These are phyloP conservation scores for Rousettus madagascariensis DNA, from an alignment of 2,797 vertebrate species.

Conservation along the genomic window DNA sequence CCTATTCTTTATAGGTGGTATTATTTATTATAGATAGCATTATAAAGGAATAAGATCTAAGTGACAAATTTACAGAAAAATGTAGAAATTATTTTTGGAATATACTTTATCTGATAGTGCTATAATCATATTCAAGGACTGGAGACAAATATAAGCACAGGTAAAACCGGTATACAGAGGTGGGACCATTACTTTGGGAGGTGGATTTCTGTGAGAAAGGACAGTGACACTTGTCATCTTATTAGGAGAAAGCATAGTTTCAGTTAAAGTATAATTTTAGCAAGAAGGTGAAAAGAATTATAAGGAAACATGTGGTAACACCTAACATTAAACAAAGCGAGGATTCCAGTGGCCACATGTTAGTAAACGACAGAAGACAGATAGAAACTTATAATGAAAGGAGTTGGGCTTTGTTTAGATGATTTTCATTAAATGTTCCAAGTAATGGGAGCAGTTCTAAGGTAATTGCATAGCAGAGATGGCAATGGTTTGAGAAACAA, in stretches of 20 bases:
- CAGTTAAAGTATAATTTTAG: not conserved
- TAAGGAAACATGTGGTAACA: not conserved
- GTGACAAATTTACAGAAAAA: constrained; percentile 1
- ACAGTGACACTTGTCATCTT: not conserved
- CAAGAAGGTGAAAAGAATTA: not conserved
- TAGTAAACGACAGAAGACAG: not conserved
- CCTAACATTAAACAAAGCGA: not conserved
- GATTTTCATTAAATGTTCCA: not conserved
- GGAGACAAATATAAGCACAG: constrained; percentile 11
- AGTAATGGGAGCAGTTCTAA: not conserved
- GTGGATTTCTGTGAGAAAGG: not conserved
- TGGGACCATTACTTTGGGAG: not conserved
- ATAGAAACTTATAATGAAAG: not conserved
- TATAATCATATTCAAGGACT: not conserved
- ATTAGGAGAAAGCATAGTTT: not conserved
- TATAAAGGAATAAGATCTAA: constrained; percentile 1
- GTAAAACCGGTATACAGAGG: not conserved
- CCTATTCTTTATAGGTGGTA: not conserved
- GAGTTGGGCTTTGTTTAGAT: not conserved
- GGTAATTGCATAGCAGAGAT: not conserved
- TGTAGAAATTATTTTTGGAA: not conserved
- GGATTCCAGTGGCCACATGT: not conserved
- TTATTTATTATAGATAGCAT: not conserved
- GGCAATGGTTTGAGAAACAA: not conserved
- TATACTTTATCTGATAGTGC: not conserved